phyloP scores from a whole-genome alignment of 2,888 invertebrate species.

The Mythimna ferrago region DNA sequence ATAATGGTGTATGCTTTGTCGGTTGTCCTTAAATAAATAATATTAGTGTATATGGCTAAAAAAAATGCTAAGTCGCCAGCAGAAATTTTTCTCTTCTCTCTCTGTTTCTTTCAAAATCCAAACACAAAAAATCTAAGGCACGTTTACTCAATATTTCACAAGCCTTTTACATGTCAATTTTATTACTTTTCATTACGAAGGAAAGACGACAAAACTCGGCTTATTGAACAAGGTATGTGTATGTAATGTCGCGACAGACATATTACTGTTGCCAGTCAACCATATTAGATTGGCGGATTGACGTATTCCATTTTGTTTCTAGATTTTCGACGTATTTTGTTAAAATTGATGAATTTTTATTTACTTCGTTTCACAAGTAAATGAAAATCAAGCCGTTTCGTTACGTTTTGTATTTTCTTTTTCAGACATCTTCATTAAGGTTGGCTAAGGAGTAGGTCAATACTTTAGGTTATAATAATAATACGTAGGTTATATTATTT shows the following conservation, averaged over 20 bases:
- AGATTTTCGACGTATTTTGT: not conserved
- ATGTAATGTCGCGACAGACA: slow-evolving; percentile 2
- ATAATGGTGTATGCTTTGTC: no score
- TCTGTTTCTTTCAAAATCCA: not conserved
- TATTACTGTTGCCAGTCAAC: slow-evolving; percentile 22
- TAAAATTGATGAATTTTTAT: not conserved
- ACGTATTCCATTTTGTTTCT: slow-evolving; percentile 7
- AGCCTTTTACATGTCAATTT: slow-evolving; percentile 30
- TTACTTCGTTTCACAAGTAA: no score
- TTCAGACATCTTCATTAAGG: no score
- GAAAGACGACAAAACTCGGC: slow-evolving; percentile 9
- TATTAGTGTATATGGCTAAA: no score
- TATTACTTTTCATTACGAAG: slow-evolving; percentile 34
- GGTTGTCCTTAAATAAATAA: no score
- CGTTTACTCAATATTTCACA: slow-evolving; percentile 15
- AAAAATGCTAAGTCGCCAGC: no score
- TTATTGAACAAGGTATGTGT: slow-evolving; percentile 17
- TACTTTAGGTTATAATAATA: no score
- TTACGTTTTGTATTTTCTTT: no score
- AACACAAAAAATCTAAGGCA: not conserved
- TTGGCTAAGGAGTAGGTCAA: no score
- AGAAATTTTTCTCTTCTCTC: no score
- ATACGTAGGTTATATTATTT: no score
- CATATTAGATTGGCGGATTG: slow-evolving; percentile 19
- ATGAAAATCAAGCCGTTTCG: not conserved